Conservation (phyloP, 2,113 vertebrate genomes). For the Cinclus mexicanus region DNA sequence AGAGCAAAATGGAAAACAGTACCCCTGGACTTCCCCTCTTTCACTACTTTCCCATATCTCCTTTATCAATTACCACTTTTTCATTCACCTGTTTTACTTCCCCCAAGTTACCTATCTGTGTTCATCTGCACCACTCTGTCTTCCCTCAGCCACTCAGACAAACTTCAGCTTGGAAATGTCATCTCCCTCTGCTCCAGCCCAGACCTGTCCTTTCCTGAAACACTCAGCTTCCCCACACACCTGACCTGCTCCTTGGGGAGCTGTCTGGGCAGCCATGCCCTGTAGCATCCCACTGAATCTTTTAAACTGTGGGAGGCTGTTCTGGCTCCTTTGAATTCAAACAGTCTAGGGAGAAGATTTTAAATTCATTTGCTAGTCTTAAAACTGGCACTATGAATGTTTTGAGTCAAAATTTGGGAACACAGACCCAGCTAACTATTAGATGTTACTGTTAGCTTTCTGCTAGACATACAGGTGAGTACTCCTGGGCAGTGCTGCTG, state of each 20-base stretch:
- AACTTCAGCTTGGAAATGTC: background rate
- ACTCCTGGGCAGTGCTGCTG: background rate
- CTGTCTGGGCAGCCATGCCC: background rate
- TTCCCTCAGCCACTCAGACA: background rate
- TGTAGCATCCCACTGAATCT: background rate
- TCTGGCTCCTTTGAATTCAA: background rate
- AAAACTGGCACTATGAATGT: background rate
- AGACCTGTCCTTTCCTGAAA: background rate
- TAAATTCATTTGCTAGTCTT: background rate
- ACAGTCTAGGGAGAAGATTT: background rate
- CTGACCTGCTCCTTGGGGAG: background rate
- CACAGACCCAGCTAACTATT: background rate
- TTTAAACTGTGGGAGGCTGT: background rate
- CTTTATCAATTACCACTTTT: background rate
- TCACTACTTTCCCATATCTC: background rate
- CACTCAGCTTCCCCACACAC: background rate
- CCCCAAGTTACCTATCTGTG: rapidly evolving
- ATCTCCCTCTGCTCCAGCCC: background rate
- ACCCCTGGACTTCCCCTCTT: background rate
- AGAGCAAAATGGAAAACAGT: background rate
- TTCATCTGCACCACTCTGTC: background rate
- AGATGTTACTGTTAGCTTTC: background rate
- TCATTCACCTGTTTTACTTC: background rate
- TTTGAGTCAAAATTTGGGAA: background rate
- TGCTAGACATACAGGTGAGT: background rate